Evolutionary conservation across 2,888 invertebrate species (phyloP).

Genomic region (Pseudanteris insignis): DNA sequence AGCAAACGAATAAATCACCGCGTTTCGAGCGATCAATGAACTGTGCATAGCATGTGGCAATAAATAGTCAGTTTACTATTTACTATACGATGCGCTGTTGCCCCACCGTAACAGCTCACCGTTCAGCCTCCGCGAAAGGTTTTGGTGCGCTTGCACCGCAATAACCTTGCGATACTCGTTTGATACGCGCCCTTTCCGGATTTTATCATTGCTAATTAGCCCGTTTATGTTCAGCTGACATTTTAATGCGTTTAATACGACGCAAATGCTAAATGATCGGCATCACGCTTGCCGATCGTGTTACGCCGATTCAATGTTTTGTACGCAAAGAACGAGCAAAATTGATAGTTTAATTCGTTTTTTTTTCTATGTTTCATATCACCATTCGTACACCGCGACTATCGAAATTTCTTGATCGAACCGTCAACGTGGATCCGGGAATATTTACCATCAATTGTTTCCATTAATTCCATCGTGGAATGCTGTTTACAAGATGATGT

Average conservation of each 20-base stretch:
- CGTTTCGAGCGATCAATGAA: slow-evolving; percentile 46
- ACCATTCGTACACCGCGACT: no score
- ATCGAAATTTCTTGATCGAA: no score
- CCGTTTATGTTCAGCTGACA: slow-evolving; percentile 12
- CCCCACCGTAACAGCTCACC: slow-evolving; percentile 19
- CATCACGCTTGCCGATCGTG: no score
- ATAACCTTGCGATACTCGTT: slow-evolving; percentile 36
- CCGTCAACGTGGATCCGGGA: no score
- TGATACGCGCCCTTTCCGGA: slow-evolving; percentile 26
- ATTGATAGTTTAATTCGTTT: no score
- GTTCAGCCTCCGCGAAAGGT: slow-evolving; percentile 33
- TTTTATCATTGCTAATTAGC: slow-evolving; percentile 13
- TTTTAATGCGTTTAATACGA: slow-evolving; percentile 12
- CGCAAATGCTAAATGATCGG: no score
- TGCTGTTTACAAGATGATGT: no score
- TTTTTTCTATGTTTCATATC: no score
- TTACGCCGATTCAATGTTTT: no score
- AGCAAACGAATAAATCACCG: slow-evolving; percentile 45
- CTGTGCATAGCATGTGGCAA: slow-evolving; percentile 36
- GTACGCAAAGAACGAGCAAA: no score
- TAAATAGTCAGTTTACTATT: slow-evolving; percentile 40
- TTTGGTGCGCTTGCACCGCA: slow-evolving; percentile 19
- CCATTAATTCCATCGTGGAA: no score
- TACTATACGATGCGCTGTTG: slow-evolving; percentile 34
- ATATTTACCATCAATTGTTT: no score